Evolutionary conservation across 2,888 invertebrate species (phyloP).

Genomic region (Pachycephus smyrnensis): DNA sequence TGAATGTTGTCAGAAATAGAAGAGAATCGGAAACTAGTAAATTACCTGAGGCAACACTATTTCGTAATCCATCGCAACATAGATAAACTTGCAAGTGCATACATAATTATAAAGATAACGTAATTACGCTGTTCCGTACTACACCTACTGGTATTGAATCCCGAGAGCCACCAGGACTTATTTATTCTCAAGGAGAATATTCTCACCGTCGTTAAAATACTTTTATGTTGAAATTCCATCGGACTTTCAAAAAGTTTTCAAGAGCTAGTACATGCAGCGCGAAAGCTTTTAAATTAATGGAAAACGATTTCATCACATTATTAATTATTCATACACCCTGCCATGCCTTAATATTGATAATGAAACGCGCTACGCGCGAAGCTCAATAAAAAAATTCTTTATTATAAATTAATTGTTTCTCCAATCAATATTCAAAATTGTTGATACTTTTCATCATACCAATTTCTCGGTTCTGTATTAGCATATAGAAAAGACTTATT

Average conservation of each 20-base stretch:
- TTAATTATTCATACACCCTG: neutral
- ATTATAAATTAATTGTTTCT: neutral
- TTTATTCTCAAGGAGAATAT: neutral
- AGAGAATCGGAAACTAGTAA: neutral
- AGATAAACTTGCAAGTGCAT: neutral
- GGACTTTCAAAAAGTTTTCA: neutral
- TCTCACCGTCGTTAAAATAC: neutral
- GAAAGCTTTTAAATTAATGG: neutral
- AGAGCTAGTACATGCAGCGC: neutral
- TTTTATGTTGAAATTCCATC: neutral
- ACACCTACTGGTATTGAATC: neutral
- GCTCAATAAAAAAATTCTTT: neutral
- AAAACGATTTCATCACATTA: neutral
- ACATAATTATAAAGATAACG: slow-evolving; percentile 1
- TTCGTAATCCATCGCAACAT: neutral
- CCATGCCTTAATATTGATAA: neutral
- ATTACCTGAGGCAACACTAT: neutral
- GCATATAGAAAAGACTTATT: neutral
- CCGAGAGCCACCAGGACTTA: neutral
- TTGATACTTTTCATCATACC: neutral
- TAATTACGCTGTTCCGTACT: neutral
- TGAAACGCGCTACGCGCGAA: neutral
- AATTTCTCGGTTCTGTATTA: neutral
- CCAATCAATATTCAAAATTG: neutral
- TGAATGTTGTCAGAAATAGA: neutral